Base-by-base conservation (phyloP, 2,888 invertebrate species). In the Erpobdella octoculata region DNA sequence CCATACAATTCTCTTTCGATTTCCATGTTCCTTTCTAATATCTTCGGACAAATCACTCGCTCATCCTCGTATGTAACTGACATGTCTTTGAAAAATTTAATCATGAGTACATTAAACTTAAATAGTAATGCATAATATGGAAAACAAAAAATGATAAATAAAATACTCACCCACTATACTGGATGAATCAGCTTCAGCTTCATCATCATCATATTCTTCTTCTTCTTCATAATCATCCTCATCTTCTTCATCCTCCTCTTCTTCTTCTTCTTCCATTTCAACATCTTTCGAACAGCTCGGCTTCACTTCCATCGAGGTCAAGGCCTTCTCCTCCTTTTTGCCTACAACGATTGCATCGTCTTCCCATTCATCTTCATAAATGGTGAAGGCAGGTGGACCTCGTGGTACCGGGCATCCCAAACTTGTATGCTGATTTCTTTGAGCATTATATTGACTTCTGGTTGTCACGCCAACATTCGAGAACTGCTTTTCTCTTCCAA, bases 401-500 rank as follows among this genome's bases (percentile, higher is more conserved):
- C 28, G 28, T n/a, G 6, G 8, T n/a, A 53, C 53, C 21, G 53
- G 21, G 28, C n/a, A 28, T 53, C 53, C 53, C 21, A 53, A 25
- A n/a, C 53, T 53, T 5, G n/a, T 25, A 53, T 53, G 53, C 21
- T 15, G 21, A 21, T 53, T 53, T 21, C 15, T 53, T 53, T 53
- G 53, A 2, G 21, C 21, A n/a, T n/a, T n/a, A n/a, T n/a, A 25
- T 12, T 53, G 53, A 28, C 53, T 53, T 28, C 53, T 53, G 21
- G 53, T 53, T 53, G 21, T 21, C 5, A 53, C 53, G 21, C 53
- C 53, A 6, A 25, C 53, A n/a, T n/a, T n/a, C n/a, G n/a, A n/a
- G n/a, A n/a, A n/a, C n/a, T n/a, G 53, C 53, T 53, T 28, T 53
- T 53, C 28, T 53, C 53, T 53, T 53, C n/a, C n/a, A n/a, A n/a